phyloP scores from a whole-genome alignment of 2,888 invertebrate genomes.

The Temnothorax unifasciatus region DNA sequence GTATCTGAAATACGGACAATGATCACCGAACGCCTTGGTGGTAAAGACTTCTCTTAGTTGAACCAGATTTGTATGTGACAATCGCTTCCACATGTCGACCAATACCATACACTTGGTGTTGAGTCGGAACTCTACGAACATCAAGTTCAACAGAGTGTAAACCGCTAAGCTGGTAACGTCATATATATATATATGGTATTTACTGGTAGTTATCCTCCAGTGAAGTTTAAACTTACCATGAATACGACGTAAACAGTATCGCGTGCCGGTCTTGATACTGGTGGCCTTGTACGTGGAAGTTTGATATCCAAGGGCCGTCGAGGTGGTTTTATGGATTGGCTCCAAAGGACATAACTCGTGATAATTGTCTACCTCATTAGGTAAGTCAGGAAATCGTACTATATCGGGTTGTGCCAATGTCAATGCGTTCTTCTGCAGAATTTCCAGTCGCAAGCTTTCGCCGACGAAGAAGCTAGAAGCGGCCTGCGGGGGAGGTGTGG shows the following conservation, averaged over 20 bases:
- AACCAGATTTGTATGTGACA: slow-evolving; percentile 98
- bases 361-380: slow-evolving; percentile 96
- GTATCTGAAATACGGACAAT: slow-evolving; percentile 90
- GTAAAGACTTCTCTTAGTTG: slow-evolving; percentile 97
- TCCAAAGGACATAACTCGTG: slow-evolving; percentile 95
- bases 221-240: slow-evolving; percentile 88
- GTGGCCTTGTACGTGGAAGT: slow-evolving; percentile 96
- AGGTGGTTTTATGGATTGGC: slow-evolving; percentile 89
- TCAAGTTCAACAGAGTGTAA: slow-evolving; percentile 46
- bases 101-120: slow-evolving; percentile 94
- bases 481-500: slow-evolving; percentile 82
- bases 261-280: slow-evolving; percentile 94
- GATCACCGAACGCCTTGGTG: slow-evolving; percentile 98
- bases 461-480: slow-evolving; percentile 92
- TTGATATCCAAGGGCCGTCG: slow-evolving; percentile 91
- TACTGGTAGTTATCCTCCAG: background rate
- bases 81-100: slow-evolving; percentile 97
- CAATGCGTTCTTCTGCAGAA: slow-evolving; percentile 92
- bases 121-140: slow-evolving; percentile 90
- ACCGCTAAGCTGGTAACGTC: background rate
- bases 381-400: slow-evolving; percentile 91
- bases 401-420: slow-evolving; percentile 92
- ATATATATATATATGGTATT: background rate
- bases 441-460: slow-evolving; percentile 93
- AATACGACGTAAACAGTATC: slow-evolving; percentile 95